Evolutionary conservation across 2,888 invertebrate genomes (phyloP), one percentile per base, ranked within the genome.

Genomic region (Pterostichus niger): DNA sequence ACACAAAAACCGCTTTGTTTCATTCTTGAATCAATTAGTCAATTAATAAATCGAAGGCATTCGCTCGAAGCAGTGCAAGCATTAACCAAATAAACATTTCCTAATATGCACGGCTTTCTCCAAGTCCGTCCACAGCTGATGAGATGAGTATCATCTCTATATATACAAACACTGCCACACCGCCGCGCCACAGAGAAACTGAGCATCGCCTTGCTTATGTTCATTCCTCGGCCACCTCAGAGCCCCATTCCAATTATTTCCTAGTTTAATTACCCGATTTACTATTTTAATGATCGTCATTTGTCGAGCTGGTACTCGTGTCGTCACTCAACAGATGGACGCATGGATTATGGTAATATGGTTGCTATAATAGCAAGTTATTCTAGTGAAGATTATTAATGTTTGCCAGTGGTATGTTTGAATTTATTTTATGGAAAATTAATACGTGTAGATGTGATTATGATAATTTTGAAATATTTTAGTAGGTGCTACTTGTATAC

Each of bases 31-130:
- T 76, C 76, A 76, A 76, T 76, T 76, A 76, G 54, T 31, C 52
- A 54, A 76, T 76, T 76, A 76, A 56, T 76, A 76, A 76, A 56
- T 76, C 54, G 40, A 40, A n/a, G 54, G 15, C 17, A 24, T 71
- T 17, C 68, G 68, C 68, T 71, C 1, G 10, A 4, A 13, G 68
- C 68, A 44, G 44, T 56, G 76, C 56, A n/a, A 24, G 11, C 76
- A 76, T 31, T 76, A 76, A 56, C 40, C 56, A 17, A 56, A 76
- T 56, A 76, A 56, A 76, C 76, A 88, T 88, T 88, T 88, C 88
- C 88, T 87, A 87, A 88, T 88, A 88, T 86, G 88, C 87, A 86
- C 85, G 86, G 87, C 88, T 88, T 88, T 88, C 88, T 86, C 88
- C 85, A 40, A 40, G 40, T 40, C 9, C 40, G 5, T 40, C 40